Percentiles rank a stretch among this genome's conserved stretches.
Conservation (phyloP, 2,797 vertebrate genomes). For the Lates japonicus region DNA sequence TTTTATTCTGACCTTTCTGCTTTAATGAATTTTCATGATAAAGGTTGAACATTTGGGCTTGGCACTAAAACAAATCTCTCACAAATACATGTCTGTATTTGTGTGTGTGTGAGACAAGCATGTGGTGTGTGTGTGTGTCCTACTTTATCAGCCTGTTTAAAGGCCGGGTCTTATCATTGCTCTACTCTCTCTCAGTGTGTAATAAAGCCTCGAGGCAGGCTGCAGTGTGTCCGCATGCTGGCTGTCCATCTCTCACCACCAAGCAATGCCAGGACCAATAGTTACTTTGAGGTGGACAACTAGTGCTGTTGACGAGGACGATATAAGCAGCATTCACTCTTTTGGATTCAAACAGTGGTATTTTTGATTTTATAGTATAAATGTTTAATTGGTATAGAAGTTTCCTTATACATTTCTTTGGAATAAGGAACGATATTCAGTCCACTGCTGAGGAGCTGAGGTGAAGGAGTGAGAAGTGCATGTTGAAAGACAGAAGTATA, state of each 20-base stretch:
- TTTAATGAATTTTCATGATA: constrained; percentile 81
- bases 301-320: constrained; percentile 37
- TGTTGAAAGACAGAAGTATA: constrained; percentile 76
- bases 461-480: constrained; percentile 73
- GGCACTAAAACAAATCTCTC: constrained; percentile 60
- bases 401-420: constrained; percentile 28
- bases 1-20: constrained; percentile 80
- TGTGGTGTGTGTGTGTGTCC: constrained; percentile 31
- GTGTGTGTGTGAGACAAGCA: constrained; percentile 28
- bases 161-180: constrained; percentile 63
- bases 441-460: constrained; percentile 17
- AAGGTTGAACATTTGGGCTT: constrained; percentile 75
- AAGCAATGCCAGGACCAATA: constrained; percentile 78
- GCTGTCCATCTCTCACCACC: constrained; percentile 83
- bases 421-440: constrained; percentile 8
- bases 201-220: constrained; percentile 73
- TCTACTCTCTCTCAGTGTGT: constrained; percentile 56
- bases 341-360: constrained; percentile 32
- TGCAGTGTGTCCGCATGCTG: constrained; percentile 52
- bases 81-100: constrained; percentile 51
- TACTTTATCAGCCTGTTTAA: constrained; percentile 53
- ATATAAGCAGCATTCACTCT: constrained; percentile 21
- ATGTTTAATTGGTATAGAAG: background rate
- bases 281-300: constrained; percentile 61
- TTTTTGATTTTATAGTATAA: background rate